Conservation (phyloP, 92 coral and sea anemone genomes). For the Phenganax marumi region DNA sequence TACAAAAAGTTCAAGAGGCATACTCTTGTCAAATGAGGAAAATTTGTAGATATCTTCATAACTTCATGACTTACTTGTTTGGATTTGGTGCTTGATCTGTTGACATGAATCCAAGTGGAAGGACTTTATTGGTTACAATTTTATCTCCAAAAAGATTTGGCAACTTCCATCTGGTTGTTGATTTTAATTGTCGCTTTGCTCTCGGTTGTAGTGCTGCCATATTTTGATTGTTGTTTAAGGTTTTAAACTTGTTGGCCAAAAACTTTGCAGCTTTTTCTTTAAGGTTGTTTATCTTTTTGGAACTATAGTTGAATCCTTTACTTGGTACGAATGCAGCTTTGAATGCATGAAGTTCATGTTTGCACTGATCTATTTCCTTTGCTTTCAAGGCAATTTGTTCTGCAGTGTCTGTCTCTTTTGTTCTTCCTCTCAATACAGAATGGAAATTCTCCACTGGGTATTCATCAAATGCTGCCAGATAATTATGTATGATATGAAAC, state of each 20-base stretch:
- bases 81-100: too few species aligned
- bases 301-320: conserved; percentile 12
- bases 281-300: not conserved
- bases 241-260: conserved; percentile 13
- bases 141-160: not conserved
- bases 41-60: not conserved
- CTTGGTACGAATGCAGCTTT: conserved; percentile 12
- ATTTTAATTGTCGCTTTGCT: not conserved
- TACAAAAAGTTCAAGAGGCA: not conserved
- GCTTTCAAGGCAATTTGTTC: conserved; percentile 33
- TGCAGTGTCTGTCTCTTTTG: conserved; percentile 30
- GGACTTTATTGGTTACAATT: not conserved
- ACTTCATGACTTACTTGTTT: too few species aligned
- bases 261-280: conserved; percentile 33
- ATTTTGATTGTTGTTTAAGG: not conserved
- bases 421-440: conserved; percentile 17
- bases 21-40: not conserved
- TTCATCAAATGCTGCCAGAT: conserved; percentile 3
- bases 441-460: conserved; percentile 33
- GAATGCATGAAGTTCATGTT: conserved; percentile 30
- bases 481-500: not conserved
- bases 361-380: conserved; percentile 19
- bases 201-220: conserved; percentile 21
- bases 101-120: not conserved
- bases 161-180: not conserved